Conservation (phyloP, 2,888 invertebrate genomes). For the Nemurella pictetii region DNA sequence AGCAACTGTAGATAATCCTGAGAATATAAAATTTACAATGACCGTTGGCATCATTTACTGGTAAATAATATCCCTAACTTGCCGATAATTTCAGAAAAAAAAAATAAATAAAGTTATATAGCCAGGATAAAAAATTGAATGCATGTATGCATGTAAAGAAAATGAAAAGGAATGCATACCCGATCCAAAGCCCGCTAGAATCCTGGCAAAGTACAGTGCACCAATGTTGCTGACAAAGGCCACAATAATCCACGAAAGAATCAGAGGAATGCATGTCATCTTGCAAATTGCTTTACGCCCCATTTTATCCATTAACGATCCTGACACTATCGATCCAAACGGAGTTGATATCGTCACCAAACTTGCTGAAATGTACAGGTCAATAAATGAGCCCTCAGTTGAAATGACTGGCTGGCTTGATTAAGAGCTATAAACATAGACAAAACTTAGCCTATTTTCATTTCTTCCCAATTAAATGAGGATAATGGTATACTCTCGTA, state of each 20-base stretch:
- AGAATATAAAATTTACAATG: neutral
- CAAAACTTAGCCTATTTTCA: too few species aligned
- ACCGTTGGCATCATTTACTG: too few species aligned
- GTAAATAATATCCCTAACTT: too few species aligned
- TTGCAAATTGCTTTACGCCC: conserved; percentile 57
- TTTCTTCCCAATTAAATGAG: too few species aligned
- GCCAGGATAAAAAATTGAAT: neutral
- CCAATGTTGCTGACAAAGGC: conserved; percentile 52
- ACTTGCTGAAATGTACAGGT: conserved; percentile 56
- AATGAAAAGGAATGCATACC: conserved; percentile 47
- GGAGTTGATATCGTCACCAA: conserved; percentile 59
- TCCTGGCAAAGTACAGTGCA: conserved; percentile 56
- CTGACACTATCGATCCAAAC: conserved; percentile 57
- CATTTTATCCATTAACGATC: conserved; percentile 60
- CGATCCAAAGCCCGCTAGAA: conserved; percentile 58
- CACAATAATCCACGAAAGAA: conserved; percentile 56
- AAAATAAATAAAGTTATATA: too few species aligned
- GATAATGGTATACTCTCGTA: too few species aligned
- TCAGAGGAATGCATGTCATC: conserved; percentile 54
- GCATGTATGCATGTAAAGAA: too few species aligned
- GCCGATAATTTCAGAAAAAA: too few species aligned
- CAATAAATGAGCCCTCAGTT: too few species aligned
- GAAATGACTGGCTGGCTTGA: too few species aligned
- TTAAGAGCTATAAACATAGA: too few species aligned
- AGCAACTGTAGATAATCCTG: conserved; percentile 58